A percentile compares a stretch with the other conserved stretches of the same genome.
Evolutionary conservation across 2,888 invertebrate species (phyloP).

Genomic region (Aspidiotus destructor): DNA sequence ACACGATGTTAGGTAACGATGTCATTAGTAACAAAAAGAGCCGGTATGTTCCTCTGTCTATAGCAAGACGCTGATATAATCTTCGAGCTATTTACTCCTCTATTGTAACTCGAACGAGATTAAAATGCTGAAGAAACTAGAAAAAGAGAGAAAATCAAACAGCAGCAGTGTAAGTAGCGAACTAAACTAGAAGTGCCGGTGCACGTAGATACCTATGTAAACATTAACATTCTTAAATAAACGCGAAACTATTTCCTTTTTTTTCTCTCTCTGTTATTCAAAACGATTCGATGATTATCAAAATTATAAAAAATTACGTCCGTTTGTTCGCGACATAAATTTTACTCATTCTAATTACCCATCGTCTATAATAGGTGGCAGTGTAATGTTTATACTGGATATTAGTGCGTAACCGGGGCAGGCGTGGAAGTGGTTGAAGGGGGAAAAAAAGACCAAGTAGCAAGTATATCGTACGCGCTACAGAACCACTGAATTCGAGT

Average conservation of each 20-base stretch:
- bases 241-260: neutral
- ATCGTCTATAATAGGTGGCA: neutral
- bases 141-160: neutral
- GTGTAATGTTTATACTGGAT: too few relatives aligned
- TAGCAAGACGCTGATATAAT: neutral
- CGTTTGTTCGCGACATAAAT: neutral
- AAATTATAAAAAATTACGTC: slow-evolving; percentile 2
- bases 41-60: neutral
- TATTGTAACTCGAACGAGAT: neutral
- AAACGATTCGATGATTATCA: neutral
- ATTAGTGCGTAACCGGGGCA: neutral
- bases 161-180: too few relatives aligned
- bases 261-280: neutral
- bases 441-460: neutral
- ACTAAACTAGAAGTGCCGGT: too few relatives aligned
- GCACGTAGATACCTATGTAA: neutral
- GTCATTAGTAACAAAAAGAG: slow-evolving; percentile 2
- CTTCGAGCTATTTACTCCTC: neutral
- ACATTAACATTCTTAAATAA: slow-evolving; percentile 1
- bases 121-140: neutral
- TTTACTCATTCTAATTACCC: neutral
- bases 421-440: neutral
- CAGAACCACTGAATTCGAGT: neutral
- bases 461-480: neutral
- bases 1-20: slow-evolving; percentile 2